These are phyloP conservation scores for Condylura cristata DNA, from an alignment of 2,113 vertebrate species.

Conservation along the genomic window DNA sequence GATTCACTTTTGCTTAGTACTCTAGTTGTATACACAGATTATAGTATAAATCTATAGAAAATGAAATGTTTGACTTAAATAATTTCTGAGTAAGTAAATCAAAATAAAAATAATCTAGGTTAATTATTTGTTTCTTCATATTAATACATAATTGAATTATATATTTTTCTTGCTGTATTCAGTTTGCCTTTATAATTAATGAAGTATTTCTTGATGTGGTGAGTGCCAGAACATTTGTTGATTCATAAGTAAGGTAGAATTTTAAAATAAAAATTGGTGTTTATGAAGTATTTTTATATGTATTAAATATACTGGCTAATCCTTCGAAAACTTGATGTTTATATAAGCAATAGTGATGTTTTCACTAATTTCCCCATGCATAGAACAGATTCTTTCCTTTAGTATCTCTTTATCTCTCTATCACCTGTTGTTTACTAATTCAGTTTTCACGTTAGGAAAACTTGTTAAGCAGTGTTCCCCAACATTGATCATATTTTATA, in stretches of 20 bases:
- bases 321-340: slow-evolving; percentile 11
- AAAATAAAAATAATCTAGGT: slow-evolving; percentile 26
- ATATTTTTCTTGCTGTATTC: not conserved
- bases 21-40: slow-evolving; percentile 9
- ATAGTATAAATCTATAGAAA: not conserved
- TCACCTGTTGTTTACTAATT: not conserved
- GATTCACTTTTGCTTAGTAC: not conserved
- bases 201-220: not conserved
- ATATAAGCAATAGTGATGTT: not conserved
- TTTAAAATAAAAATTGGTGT: slow-evolving; percentile 45
- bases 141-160: not conserved
- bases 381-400: not conserved
- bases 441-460: not conserved
- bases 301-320: slow-evolving; percentile 39
- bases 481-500: not conserved
- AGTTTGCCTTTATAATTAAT: slow-evolving; percentile 16
- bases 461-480: not conserved
- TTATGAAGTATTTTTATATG: slow-evolving; percentile 29
- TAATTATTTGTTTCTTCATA: slow-evolving; percentile 14
- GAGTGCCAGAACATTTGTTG: not conserved
- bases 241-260: slow-evolving; percentile 31
- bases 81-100: slow-evolving; percentile 24
- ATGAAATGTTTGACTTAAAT: not conserved
- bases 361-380: slow-evolving; percentile 11
- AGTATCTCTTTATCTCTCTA: not conserved